Conservation (phyloP, 1,140 invertebrate genomes). For the Spodoptera litura region DNA sequence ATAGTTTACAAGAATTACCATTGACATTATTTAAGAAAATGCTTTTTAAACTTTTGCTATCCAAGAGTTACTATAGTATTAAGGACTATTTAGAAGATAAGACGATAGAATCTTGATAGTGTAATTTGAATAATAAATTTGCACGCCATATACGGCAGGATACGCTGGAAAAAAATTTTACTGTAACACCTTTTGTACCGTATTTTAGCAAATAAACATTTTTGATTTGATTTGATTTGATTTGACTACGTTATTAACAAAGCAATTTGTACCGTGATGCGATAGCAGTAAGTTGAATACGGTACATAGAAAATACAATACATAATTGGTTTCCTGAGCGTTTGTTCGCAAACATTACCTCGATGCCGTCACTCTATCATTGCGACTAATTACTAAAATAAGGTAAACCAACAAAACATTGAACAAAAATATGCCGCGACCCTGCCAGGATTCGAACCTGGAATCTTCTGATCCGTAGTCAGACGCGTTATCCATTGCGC, state of each 20-base stretch:
- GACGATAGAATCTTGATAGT: too few species aligned
- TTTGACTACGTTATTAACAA: slow-evolving; percentile 33
- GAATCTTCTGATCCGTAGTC: slow-evolving; percentile 91
- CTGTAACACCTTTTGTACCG: too few species aligned
- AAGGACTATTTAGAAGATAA: too few species aligned
- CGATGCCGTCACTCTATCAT: slow-evolving; percentile 74
- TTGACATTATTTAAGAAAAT: too few species aligned
- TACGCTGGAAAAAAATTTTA: too few species aligned
- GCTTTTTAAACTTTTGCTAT: too few species aligned
- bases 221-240: too few species aligned
- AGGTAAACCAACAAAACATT: slow-evolving; percentile 56
- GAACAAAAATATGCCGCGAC: slow-evolving; percentile 62
- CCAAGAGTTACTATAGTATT: too few species aligned
- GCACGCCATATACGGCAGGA: too few species aligned
- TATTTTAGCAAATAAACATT: too few species aligned
- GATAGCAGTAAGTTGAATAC: slow-evolving; percentile 55
- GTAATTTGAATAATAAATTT: too few species aligned
- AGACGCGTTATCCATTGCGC: slow-evolving; percentile 97
- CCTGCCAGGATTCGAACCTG: slow-evolving; percentile 84
- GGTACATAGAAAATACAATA: slow-evolving; percentile 32
- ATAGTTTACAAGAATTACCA: too few species aligned
- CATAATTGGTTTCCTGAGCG: slow-evolving; percentile 56
- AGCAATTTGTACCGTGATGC: slow-evolving; percentile 53
- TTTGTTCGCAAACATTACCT: slow-evolving; percentile 75
- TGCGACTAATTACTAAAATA: slow-evolving; percentile 70